These are phyloP conservation scores for Anisognathus igniventris DNA, from an alignment of 2,797 vertebrate species.

Conservation along the genomic window DNA sequence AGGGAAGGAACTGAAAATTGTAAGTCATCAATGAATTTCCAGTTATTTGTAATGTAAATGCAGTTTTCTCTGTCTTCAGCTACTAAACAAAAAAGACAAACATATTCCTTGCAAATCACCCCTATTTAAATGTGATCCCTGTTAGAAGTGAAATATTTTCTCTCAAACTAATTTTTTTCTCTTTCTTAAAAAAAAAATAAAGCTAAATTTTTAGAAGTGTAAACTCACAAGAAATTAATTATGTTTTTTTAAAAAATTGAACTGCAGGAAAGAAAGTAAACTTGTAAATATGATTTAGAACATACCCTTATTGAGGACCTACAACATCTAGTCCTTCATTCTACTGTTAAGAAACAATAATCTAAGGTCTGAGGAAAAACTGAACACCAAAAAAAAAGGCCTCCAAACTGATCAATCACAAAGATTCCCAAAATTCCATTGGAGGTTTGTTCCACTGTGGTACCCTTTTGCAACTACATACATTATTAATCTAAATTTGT, in stretches of 20 bases:
- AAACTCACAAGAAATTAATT: neutral
- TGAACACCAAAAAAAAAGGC: fast-evolving
- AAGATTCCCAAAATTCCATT: neutral
- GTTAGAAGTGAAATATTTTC: neutral
- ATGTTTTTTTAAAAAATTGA: neutral
- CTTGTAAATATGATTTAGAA: neutral
- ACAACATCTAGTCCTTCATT: neutral
- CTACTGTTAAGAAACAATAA: neutral
- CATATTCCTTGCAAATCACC: neutral
- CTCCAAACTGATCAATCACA: neutral
- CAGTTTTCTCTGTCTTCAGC: neutral
- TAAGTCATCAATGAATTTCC: neutral
- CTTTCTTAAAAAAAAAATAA: neutral
- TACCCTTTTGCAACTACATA: neutral
- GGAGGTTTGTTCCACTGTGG: neutral
- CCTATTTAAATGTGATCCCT: neutral
- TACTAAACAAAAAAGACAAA: neutral
- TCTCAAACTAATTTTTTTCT: neutral
- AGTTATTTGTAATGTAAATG: neutral
- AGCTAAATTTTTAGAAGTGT: neutral
- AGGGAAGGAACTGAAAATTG: neutral
- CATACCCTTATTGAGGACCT: neutral
- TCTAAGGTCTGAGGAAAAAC: neutral
- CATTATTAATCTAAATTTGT: neutral
- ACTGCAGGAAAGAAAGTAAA: neutral